phyloP scores from a whole-genome alignment of 2,113 vertebrate species.

The Sylvietta virens region DNA sequence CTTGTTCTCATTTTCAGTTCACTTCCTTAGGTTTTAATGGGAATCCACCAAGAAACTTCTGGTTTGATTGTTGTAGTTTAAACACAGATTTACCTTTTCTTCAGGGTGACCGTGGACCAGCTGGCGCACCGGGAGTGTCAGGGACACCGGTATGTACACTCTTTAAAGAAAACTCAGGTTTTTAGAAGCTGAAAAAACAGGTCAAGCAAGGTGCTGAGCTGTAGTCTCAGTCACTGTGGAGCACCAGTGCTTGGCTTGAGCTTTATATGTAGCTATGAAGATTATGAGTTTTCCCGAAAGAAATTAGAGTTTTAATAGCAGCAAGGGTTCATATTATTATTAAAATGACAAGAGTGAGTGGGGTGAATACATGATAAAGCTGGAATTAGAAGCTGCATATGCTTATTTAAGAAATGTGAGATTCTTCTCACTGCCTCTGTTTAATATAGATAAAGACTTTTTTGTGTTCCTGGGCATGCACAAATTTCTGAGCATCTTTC shows the following conservation, averaged over 20 bases:
- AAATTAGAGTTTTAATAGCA: neutral
- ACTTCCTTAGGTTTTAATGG: neutral
- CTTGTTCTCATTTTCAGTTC: neutral
- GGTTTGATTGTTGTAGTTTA: neutral
- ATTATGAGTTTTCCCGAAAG: neutral
- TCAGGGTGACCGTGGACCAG: slow-evolving; percentile 84
- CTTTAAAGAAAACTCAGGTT: neutral
- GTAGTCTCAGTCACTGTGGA: neutral
- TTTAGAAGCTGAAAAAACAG: neutral
- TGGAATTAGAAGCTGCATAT: neutral
- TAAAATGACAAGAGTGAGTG: neutral
- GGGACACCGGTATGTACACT: slow-evolving; percentile 76
- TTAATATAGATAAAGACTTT: slow-evolving; percentile 5
- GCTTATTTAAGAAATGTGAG: neutral
- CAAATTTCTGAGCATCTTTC: neutral
- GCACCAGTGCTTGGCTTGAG: neutral
- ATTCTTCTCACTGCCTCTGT: neutral
- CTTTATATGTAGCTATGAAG: neutral
- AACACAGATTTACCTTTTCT: neutral
- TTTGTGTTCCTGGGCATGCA: neutral
- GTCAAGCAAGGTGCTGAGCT: neutral
- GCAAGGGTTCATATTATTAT: neutral
- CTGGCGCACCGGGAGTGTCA: slow-evolving; percentile 74
- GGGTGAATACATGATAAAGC: neutral
- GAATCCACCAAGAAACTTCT: neutral